These are phyloP conservation scores for Schizopygopsis pylzovi DNA, from an alignment of 2,797 vertebrate species.

Conservation along the genomic window DNA sequence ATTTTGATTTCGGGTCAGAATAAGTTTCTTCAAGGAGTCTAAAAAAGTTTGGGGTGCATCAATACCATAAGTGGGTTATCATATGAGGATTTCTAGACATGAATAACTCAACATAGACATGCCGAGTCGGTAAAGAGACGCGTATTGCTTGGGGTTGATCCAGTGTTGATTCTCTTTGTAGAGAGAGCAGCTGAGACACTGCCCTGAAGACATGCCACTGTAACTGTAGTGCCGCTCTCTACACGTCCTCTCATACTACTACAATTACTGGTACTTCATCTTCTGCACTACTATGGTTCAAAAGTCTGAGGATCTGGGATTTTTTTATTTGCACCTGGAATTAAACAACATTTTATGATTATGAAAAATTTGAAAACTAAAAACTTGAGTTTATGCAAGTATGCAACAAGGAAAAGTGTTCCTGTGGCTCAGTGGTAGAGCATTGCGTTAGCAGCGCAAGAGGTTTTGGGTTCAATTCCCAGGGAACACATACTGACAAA, in stretches of 20 bases:
- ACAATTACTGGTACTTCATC: background rate
- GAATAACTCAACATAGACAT: constrained; percentile 24
- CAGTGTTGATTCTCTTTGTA: constrained; percentile 43
- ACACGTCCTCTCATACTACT: constrained; percentile 23
- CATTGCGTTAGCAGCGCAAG: no score
- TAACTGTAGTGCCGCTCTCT: background rate
- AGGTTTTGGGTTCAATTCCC: no score
- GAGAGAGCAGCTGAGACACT: constrained; percentile 36
- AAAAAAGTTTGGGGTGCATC: constrained; percentile 45
- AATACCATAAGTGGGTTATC: constrained; percentile 37
- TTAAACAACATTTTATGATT: background rate
- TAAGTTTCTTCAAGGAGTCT: constrained; percentile 41
- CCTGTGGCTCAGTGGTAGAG: no score
- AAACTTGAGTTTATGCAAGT: no score
- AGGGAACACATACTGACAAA: no score
- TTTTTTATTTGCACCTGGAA: background rate
- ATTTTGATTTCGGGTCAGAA: constrained; percentile 33
- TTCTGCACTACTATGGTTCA: constrained; percentile 16
- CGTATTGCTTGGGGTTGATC: constrained; percentile 31
- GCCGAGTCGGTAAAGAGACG: background rate
- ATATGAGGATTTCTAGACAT: constrained; percentile 6
- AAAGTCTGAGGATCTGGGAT: constrained; percentile 4
- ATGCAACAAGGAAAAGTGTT: no score
- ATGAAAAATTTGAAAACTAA: background rate
- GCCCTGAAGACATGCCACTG: constrained; percentile 51